Base-by-base conservation (phyloP, 1,140 invertebrate genomes). In the Meteorus sp. region DNA sequence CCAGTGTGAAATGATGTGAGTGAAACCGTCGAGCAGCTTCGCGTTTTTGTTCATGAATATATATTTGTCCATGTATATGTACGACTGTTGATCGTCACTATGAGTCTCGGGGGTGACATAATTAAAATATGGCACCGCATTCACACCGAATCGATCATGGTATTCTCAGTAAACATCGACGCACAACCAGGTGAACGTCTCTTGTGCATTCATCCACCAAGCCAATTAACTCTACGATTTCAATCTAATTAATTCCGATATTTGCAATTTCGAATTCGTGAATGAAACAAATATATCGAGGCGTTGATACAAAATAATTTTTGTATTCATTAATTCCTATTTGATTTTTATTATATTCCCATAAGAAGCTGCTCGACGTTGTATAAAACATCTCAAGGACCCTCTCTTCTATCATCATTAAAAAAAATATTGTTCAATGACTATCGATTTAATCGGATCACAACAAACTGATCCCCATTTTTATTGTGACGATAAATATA, bases 131-230 rank as follows among this genome's bases (percentile, higher is more conserved):
- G 43, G 39, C 9, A 22, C 35, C 39, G 23, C 37, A 6, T 29
- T 8, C 25, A 43, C 29, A 39, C 35, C n/a, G 44, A 55, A 55
- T 55, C 39, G 37, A 55, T 55, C 52, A 55, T 15, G 13, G 52
- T 11, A 55, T 55, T 55, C 39, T 55, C 52, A 29, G 52, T 55
- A 39, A 55, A 39, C 37, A 55, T 44, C 39, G 39, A 55, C 39
- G 23, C 39, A 39, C 23, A 43, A 55, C 39, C 29, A 23, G 27
- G 9, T 9, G 27, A 29, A n/a, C n/a, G n/a, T n/a, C n/a, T n/a
- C n/a, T n/a, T n/a, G n/a, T n/a, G n/a, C 35, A 23, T 35, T 35
- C 25, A 35, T 23, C 23, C 51, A 53, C 35, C 51, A 35, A 37
- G 23, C 51, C 51, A 53, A 53, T 53, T 53, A 53, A 39, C 51